phyloP scores from a whole-genome alignment of 1,140 invertebrate species.

The Drosophila aff. region DNA sequence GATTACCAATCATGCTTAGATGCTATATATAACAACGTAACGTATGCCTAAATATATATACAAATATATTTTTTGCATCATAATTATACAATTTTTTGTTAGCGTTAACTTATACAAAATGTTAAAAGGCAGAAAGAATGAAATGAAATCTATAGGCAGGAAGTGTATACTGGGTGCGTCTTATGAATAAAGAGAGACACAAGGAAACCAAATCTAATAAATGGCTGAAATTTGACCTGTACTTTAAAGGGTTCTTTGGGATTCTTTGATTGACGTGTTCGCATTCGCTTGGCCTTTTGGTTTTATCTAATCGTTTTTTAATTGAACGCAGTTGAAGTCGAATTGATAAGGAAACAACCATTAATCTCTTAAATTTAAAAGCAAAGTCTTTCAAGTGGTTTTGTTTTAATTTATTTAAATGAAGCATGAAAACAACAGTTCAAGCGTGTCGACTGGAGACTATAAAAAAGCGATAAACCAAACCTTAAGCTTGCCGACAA shows the following conservation, averaged over 20 bases:
- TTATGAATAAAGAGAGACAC: conserved; percentile 57
- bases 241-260: background rate
- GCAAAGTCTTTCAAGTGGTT: background rate
- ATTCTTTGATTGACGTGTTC: conserved; percentile 1
- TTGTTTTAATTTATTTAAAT: conserved; percentile 29
- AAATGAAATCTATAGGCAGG: conserved; percentile 54
- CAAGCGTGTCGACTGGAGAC: background rate
- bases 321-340: background rate
- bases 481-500: background rate
- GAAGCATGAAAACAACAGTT: conserved; percentile 18
- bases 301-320: conserved; percentile 28
- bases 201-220: conserved; percentile 30
- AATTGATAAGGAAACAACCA: background rate
- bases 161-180: conserved; percentile 58
- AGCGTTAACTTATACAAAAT: conserved; percentile 58
- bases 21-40: conserved; percentile 63
- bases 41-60: conserved; percentile 65
- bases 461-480: background rate
- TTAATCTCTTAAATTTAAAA: background rate
- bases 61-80: conserved; percentile 64
- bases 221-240: conserved; percentile 13
- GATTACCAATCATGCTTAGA: conserved; percentile 59
- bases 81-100: conserved; percentile 60
- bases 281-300: background rate
- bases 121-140: conserved; percentile 43